A percentile compares a stretch with the other conserved stretches of the same genome.
Conservation (phyloP, 2,888 invertebrate species). For the Trichopria drosophilae region DNA sequence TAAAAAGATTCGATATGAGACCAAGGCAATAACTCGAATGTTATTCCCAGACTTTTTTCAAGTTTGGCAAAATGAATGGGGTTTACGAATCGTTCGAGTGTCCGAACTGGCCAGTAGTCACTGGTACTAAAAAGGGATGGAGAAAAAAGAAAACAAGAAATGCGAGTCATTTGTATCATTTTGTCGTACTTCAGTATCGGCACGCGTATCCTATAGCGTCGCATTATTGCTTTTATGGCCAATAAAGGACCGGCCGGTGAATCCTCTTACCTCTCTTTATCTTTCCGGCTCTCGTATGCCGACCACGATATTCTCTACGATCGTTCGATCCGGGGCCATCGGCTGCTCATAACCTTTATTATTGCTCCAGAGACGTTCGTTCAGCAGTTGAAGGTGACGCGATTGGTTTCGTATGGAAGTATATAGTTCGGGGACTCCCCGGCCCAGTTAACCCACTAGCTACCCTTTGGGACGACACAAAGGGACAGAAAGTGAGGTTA, state of each 20-base stretch:
- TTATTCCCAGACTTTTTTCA: too few species aligned
- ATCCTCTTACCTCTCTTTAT: conserved; percentile 24
- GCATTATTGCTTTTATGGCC: conserved; percentile 59
- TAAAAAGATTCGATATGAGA: too few species aligned
- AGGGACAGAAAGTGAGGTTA: neutral
- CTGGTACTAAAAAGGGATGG: too few species aligned
- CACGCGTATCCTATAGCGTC: conserved; percentile 51
- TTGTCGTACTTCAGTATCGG: conserved; percentile 49
- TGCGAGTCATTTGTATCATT: conserved; percentile 55
- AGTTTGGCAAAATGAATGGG: too few species aligned
- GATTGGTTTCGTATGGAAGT: conserved; percentile 53
- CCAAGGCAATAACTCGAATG: too few species aligned
- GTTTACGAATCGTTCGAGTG: too few species aligned
- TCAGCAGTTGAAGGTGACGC: conserved; percentile 52
- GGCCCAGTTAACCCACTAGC: conserved; percentile 53
- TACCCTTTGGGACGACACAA: conserved; percentile 44
- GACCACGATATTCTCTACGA: conserved; percentile 12
- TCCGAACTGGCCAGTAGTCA: too few species aligned
- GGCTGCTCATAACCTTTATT: conserved; percentile 40
- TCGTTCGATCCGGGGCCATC: conserved; percentile 23
- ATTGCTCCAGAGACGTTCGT: conserved; percentile 48
- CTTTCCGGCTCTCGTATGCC: conserved; percentile 24
- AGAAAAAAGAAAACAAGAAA: too few species aligned
- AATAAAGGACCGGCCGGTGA: conserved; percentile 52
- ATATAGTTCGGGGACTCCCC: conserved; percentile 57